Base-by-base conservation (phyloP, 2,888 invertebrate genomes). In the Halictus ligatus region DNA sequence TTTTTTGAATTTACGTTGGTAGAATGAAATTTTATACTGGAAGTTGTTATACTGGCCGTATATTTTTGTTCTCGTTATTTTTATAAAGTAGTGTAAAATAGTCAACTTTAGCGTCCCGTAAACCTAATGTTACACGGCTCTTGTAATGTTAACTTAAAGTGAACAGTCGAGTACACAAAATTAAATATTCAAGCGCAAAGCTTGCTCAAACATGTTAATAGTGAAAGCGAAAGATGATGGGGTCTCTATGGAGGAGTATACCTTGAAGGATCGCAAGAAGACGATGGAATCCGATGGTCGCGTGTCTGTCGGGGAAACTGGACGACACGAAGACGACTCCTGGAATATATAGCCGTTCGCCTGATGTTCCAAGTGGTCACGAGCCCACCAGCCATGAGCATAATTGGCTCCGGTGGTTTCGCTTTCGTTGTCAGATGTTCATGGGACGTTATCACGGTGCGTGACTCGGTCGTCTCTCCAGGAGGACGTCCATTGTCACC, bases 341-440 rank as follows among this genome's bases (percentile, higher is more conserved):
- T 89, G 75, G 80, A 88, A 94, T 94, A 93, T 94, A 94, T 94
- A 94, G 92, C 87, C 90, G 89, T 78, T 88, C 80, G 88, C 89
- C 88, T 88, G 85, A 85, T 88, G 74, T 84, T 82, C 84, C 79
- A 83, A 84, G 86, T 91, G 90, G 91, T 92, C 92, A 90, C 87
- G 89, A 89, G 85, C 88, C 85, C 89, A 89, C 89, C 88, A 91
- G 80, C 84, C 84, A 86, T 87, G 89, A 88, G 92, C 91, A 80
- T 94, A 95, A 95, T 95, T 94, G 94, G 76, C 46, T 88, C 81
- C 82, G 46, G 76, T 89, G 94, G 95, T 95, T 95, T 95, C 95
- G 95, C 95, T 95, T 95, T 95, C 95, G 91, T 95, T 93, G 93
- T 93, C 92, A 90, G 90, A 92, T 92, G 92, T 93, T 91, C 93